Base-by-base conservation (phyloP, 2,888 invertebrate genomes). In the Beris morrisii region DNA sequence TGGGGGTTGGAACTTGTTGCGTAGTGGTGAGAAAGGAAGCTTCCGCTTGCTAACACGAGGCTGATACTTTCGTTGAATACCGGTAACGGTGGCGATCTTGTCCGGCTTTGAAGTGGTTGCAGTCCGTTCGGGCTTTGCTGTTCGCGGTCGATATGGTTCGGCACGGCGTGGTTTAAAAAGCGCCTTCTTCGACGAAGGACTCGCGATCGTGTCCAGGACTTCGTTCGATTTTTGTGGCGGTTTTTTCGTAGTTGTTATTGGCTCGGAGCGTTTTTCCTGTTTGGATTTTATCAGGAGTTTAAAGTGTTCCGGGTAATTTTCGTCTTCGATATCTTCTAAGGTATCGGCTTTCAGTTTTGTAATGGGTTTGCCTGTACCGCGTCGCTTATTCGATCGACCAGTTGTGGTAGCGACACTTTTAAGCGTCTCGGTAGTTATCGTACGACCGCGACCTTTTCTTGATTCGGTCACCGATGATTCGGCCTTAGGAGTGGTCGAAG, bases 221-320 rank as follows among this genome's bases (percentile, higher is more conserved):
- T 71, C 70, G 56, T 70, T 69, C 43, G 59, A 52, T 48, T 31
- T 61, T 50, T 53, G 53, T 30, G 6, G 22, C 5, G 46, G 28
- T 48, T 28, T 13, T 32, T 63, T 55, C 5, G 55, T 28, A 4
- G 67, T 45, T 3, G 58, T n/a, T 38, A 31, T 22, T 44, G 28
- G 30, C 43, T 58, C 53, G 4, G 57, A 46, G 4, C 50, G 50
- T 38, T 66, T 69, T 2, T 68, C 44, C 70, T 79, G 76, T 79
- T 87, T 87, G 59, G 86, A 83, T 78, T 86, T 85, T 57, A 88
- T 79, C 64, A 87, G 77, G n/a, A 86, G 84, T 75, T 87, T 88
- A 74, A 87, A 88, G 73, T 84, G 84, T 73, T 84, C 86, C 15
- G 87, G 87, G 77, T 88, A 88, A 73, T 88, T 88, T 74, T 86